phyloP scores from a whole-genome alignment of 2,888 invertebrate species.

The Tethea ocularis region DNA sequence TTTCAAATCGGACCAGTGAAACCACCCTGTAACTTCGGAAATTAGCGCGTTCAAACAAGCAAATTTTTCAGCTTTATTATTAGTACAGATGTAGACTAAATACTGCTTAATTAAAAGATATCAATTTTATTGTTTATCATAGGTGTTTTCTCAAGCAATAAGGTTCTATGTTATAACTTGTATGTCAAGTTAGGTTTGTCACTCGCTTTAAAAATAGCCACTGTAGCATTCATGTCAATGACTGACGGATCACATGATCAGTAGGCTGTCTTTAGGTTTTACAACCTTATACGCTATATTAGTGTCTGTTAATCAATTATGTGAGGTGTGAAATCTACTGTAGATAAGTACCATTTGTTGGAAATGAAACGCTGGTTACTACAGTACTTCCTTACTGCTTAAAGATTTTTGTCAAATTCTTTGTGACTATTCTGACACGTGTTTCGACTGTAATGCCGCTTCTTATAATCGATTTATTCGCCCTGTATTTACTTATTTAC shows the following conservation, averaged over 20 bases:
- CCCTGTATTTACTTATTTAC: too few relatives aligned
- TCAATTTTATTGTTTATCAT: neutral
- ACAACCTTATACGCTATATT: neutral
- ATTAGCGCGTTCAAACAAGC: too few relatives aligned
- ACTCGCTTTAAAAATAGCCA: neutral
- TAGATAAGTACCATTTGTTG: neutral
- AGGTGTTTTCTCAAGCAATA: neutral
- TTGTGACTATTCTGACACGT: too few relatives aligned
- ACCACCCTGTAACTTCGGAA: too few relatives aligned
- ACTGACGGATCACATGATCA: neutral
- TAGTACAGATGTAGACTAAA: too few relatives aligned
- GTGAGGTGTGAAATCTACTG: neutral
- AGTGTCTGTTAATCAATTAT: neutral
- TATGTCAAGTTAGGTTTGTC: neutral
- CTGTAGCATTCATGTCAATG: neutral
- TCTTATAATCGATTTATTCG: too few relatives aligned
- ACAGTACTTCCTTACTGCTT: neutral
- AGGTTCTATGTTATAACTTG: neutral
- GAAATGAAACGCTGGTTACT: neutral
- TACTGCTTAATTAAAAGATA: too few relatives aligned
- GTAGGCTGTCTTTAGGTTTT: neutral
- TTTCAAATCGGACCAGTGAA: too few relatives aligned
- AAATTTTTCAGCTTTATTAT: too few relatives aligned
- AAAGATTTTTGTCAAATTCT: neutral
- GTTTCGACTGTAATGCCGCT: too few relatives aligned